A percentile compares a stretch with the other conserved stretches of the same genome.
phyloP scores from a whole-genome alignment of 2,888 invertebrate genomes.

The Tanytarsus gracilentus region DNA sequence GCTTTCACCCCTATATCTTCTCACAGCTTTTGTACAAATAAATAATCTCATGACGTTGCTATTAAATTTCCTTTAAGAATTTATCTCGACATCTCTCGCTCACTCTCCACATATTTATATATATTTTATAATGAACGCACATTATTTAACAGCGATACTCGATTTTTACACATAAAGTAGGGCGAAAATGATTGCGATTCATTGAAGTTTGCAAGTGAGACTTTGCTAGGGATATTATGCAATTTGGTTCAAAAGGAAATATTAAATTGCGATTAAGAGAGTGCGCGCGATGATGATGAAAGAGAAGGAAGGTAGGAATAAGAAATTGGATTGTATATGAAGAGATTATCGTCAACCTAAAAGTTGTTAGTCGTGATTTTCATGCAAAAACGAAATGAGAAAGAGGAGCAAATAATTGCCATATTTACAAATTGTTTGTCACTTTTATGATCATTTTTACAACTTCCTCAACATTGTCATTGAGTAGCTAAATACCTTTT shows the following conservation, averaged over 20 bases:
- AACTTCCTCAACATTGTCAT: neutral
- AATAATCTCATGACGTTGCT: too few species aligned
- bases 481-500: neutral
- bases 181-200: neutral
- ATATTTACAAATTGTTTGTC: slow-evolving; percentile 1
- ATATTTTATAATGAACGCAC: neutral
- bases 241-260: neutral
- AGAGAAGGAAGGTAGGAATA: neutral
- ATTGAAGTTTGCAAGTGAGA: too few species aligned
- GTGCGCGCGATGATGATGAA: too few species aligned
- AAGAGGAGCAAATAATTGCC: neutral
- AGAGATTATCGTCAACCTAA: too few species aligned
- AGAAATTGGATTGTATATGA: neutral
- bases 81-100: neutral
- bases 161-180: too few species aligned
- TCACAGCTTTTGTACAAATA: too few species aligned
- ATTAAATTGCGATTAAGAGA: slow-evolving; percentile 9
- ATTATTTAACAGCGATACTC: neutral
- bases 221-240: too few species aligned
- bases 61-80: too few species aligned
- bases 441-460: slow-evolving; percentile 3
- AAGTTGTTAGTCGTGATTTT: too few species aligned
- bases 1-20: too few species aligned
- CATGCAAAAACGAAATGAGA: neutral
- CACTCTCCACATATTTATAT: too few species aligned